Evolutionary conservation across 2,797 vertebrate species (phyloP), one percentile per base, ranked within the genome.

Genomic region (Hozukius guyotensis): DNA sequence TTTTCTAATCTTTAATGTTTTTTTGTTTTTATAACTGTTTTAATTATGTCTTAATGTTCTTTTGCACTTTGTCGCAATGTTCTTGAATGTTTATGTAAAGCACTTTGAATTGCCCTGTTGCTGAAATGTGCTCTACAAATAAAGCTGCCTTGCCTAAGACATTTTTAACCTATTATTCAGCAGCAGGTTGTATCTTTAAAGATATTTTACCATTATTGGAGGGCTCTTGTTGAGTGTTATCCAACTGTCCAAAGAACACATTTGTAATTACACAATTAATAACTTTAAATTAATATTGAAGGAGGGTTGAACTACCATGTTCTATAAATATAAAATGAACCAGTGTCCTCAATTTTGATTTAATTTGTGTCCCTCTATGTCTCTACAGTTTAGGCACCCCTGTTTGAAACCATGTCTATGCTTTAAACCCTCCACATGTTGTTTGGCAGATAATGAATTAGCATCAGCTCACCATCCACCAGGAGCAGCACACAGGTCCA

Each of bases 401-500:
- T 18, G 27, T 9, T 55, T 6, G 6, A 31, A 36, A 36, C 49
- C 16, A 46, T 46, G 42, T 46, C 42, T 18, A 18, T n/a, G 0
- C 8, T 70, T 67, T 5, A 66, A 66, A 4, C 60, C 25, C 20
- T 31, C 4, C 13, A 73, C 14, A 22, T 42, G 24, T 14, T 31
- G 4, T 6, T 34, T 2, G 1, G 3, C 5, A 36, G 2, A 20
- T 14, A 63, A 20, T 16, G 11, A 11, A 49, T 20, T 1, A 22
- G 5, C 8, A 9, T 5, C 0, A 52, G 93, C 97, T 92, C 83
- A 99, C 98, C 98, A 99, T 71, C 98, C 98, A 1, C 98, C 98
- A 0, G 98, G 98, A 20, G 98, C 98, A 0, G 98, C 98, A 24
- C 98, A 99, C 63, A 99, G 92, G 65, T 99, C 98, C 77, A 99